phyloP scores from a whole-genome alignment of 1,140 invertebrate species.

The Dysdera silvatica region DNA sequence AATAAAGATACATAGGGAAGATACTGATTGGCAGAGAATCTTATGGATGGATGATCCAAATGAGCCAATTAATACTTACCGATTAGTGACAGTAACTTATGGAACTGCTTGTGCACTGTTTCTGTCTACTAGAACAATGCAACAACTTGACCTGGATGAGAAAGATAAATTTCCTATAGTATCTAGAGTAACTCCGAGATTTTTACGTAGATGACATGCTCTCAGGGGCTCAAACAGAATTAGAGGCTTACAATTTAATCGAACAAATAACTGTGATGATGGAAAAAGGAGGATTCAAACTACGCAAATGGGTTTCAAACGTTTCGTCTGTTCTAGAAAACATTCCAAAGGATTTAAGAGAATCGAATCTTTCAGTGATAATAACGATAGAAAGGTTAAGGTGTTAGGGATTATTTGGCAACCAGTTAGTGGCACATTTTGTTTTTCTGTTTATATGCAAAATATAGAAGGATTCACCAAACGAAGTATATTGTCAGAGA shows the following conservation, averaged over 20 bases:
- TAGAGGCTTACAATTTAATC: conserved; percentile 20
- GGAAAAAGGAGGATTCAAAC: conserved; percentile 34
- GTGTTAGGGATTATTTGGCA: conserved; percentile 23
- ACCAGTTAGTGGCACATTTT: conserved; percentile 13
- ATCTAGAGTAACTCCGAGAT: conserved; percentile 13
- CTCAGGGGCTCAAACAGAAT: conserved; percentile 17
- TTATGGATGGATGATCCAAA: conserved; percentile 40
- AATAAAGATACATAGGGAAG: conserved; percentile 37
- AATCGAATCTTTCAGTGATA: not conserved
- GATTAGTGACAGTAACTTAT: conserved; percentile 39
- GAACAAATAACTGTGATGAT: conserved; percentile 24
- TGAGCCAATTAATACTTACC: conserved; percentile 36
- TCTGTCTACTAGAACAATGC: conserved; percentile 35
- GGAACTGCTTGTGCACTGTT: conserved; percentile 40
- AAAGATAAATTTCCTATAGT: conserved; percentile 30
- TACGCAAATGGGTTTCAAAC: conserved; percentile 44
- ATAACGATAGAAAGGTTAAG: conserved; percentile 6
- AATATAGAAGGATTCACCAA: conserved; percentile 29
- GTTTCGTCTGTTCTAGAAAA: not conserved
- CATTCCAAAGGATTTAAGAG: not conserved
- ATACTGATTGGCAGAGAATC: conserved; percentile 44
- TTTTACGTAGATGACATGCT: conserved; percentile 38
- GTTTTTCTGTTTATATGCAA: not conserved
- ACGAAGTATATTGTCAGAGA: conserved; percentile 34
- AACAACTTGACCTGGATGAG: conserved; percentile 35